These are phyloP conservation scores for Aurelia sp. DNA, from an alignment of 30 jellyfish, hydroid and myxozoan genomes.

Conservation along the genomic window DNA sequence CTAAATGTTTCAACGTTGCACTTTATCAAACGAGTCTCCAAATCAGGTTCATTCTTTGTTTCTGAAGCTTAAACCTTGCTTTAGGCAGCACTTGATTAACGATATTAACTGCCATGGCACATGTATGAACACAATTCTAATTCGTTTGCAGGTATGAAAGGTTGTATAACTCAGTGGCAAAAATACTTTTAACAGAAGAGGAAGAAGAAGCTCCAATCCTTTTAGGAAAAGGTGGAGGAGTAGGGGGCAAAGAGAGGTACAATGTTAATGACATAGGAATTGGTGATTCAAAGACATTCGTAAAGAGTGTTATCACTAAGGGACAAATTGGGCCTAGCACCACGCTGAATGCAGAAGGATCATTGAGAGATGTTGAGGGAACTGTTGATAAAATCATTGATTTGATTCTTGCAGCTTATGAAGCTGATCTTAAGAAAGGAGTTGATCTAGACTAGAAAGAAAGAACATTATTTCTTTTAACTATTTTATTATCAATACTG, in stretches of 20 bases:
- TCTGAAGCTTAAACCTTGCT: too few species aligned
- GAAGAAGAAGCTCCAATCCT: conserved; percentile 35
- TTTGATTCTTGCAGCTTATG: conserved; percentile 18
- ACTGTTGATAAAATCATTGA: conserved; percentile 35
- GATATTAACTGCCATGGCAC: not conserved
- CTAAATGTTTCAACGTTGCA: not conserved
- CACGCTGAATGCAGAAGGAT: conserved; percentile 6
- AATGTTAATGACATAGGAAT: conserved; percentile 26
- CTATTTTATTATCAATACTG: too few species aligned
- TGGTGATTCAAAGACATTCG: conserved; percentile 46
- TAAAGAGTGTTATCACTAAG: conserved; percentile 8
- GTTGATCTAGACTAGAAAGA: not conserved
- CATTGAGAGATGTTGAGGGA: conserved; percentile 19
- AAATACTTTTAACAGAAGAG: conserved; percentile 17
- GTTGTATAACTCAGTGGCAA: conserved; percentile 59
- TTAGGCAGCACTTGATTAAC: not conserved
- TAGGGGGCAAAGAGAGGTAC: conserved; percentile 13
- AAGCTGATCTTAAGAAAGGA: conserved; percentile 24
- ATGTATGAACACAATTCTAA: not conserved
- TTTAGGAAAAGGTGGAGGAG: conserved; percentile 42
- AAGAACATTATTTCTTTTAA: not conserved
- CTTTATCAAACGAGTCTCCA: not conserved
- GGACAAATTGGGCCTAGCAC: conserved; percentile 9
- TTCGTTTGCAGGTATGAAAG: conserved; percentile 43
- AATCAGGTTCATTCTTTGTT: not conserved